phyloP scores from a whole-genome alignment of 1,140 invertebrate genomes.

The Lepidurus apus region DNA sequence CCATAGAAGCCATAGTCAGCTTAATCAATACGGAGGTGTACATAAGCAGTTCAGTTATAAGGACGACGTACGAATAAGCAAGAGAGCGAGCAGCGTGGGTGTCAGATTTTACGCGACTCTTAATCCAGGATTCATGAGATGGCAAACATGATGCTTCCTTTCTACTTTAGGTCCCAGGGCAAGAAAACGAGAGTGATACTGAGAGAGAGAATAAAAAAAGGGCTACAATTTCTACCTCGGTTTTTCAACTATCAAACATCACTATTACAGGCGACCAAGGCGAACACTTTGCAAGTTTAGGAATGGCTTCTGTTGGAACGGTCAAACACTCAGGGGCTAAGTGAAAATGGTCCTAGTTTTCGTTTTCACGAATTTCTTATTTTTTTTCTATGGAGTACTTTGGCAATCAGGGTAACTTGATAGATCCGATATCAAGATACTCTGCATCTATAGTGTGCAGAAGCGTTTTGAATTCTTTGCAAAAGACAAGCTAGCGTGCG shows the following conservation, averaged over 20 bases:
- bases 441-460: neutral
- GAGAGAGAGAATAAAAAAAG: neutral
- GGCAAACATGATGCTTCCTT: neutral
- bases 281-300: neutral
- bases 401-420: neutral
- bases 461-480: neutral
- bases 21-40: neutral
- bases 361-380: no score
- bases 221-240: neutral
- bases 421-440: neutral
- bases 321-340: neutral
- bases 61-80: neutral
- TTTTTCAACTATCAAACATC: neutral
- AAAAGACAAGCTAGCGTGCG: neutral
- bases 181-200: neutral
- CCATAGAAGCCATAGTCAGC: neutral
- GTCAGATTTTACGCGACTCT: neutral
- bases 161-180: neutral
- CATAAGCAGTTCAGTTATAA: neutral
- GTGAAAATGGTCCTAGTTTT: neutral
- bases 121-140: slow-evolving; percentile 3
- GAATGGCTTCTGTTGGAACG: neutral
- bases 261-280: neutral
- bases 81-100: neutral
- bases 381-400: neutral